phyloP scores from a whole-genome alignment of 2,797 vertebrate species.

The Oceanodroma leucorhoa region DNA sequence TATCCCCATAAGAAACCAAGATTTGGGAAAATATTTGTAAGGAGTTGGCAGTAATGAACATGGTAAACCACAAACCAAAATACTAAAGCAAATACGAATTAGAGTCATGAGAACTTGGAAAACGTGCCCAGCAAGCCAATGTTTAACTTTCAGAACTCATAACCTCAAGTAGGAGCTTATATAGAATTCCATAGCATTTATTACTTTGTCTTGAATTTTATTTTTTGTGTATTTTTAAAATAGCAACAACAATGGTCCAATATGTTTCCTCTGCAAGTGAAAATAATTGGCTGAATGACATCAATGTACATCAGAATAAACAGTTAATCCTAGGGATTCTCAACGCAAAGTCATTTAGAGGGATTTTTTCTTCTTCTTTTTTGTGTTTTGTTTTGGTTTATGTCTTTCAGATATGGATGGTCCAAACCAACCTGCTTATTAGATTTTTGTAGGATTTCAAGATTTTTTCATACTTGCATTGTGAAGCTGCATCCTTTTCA shows the following conservation, averaged over 20 bases:
- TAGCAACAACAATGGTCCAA: not conserved
- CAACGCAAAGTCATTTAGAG: not conserved
- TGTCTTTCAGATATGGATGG: not conserved
- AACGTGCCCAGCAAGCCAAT: not conserved
- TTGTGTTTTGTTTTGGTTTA: not conserved
- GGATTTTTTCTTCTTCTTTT: accelerated
- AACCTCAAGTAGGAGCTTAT: not conserved
- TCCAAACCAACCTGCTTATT: not conserved
- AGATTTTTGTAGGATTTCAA: not conserved
- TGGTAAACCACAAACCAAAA: not conserved
- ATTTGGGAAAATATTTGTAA: not conserved
- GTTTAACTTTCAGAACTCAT: not conserved
- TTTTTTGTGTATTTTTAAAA: not conserved
- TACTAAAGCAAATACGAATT: slow-evolving; percentile 8
- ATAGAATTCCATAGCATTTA: not conserved
- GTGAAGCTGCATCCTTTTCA: not conserved
- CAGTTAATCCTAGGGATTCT: not conserved
- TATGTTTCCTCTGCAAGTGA: not conserved
- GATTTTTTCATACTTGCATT: not conserved
- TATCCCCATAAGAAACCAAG: not conserved
- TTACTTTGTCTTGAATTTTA: not conserved
- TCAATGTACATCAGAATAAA: not conserved
- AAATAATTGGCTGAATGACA: not conserved
- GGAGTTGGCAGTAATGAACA: not conserved
- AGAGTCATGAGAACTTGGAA: slow-evolving; percentile 5